Percentiles rank a stretch among this genome's conserved stretches.
Conservation (phyloP, 1,140 invertebrate species). For the Aleiodes sp. region DNA sequence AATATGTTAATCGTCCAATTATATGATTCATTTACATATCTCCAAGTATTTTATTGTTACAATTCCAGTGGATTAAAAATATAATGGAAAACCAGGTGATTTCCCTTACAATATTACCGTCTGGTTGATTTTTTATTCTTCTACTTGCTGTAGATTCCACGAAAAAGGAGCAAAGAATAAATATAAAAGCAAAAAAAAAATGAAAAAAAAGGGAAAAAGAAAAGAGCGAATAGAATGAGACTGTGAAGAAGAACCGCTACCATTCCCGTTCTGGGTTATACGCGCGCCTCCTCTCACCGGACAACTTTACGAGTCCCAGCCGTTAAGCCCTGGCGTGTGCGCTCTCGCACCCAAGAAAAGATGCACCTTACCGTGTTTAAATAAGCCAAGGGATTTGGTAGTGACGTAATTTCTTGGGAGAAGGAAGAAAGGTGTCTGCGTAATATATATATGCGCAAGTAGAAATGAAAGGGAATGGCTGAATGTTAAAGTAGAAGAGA, state of each 20-base stretch:
- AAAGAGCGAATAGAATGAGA: not conserved
- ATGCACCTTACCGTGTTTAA: constrained; percentile 29
- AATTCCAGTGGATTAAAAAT: too few relatives aligned
- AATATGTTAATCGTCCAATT: too few relatives aligned
- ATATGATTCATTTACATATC: too few relatives aligned
- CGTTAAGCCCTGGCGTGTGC: not conserved
- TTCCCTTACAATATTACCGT: not conserved
- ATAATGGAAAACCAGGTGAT: not conserved
- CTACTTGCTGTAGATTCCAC: too few relatives aligned
- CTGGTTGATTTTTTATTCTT: not conserved
- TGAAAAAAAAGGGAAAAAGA: not conserved
- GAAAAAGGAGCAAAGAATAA: too few relatives aligned
- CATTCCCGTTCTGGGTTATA: constrained; percentile 11
- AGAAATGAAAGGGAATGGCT: too few relatives aligned
- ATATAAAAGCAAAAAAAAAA: too few relatives aligned
- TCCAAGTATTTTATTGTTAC: too few relatives aligned
- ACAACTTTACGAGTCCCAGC: constrained; percentile 23
- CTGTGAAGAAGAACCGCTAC: constrained; percentile 10
- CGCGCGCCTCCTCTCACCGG: not conserved
- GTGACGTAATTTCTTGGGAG: constrained; percentile 29
- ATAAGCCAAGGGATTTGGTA: constrained; percentile 32
- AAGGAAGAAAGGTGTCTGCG: constrained; percentile 4
- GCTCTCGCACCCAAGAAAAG: constrained; percentile 2
- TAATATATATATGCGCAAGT: not conserved
- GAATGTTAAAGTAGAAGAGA: too few relatives aligned